Base-by-base conservation (phyloP, 2,113 vertebrate species). In the Coturnix japonica region DNA sequence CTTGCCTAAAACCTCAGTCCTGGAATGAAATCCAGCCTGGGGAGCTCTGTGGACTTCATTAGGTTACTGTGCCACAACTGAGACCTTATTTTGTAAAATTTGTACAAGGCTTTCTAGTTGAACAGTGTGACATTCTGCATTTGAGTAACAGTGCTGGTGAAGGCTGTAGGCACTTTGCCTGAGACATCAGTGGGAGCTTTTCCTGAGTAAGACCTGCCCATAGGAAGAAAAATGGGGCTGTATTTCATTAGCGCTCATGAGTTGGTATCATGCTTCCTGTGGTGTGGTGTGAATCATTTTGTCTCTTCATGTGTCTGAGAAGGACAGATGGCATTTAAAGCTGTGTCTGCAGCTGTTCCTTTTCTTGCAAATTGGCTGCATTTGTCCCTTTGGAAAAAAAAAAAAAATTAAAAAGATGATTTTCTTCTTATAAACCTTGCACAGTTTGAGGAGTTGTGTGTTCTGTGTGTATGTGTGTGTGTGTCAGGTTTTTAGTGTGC, bases 261-360 rank as follows among this genome's bases (percentile, higher is more conserved):
- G 35, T 14, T 66, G 54, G 66, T 91, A 26, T 84, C 37, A 0
- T 76, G 33, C 94, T 95, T 95, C 91, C 82, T 94, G 30, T 92
- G 90, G 71, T 23, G 80, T 90, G 80, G 44, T 85, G 89, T 37
- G 75, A 93, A 92, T 90, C 37, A 23, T 49, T 67, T 91, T 22
- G 70, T 91, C 83, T 96, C 71, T 78, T 81, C 28, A 28, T 64
- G 49, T 83, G 86, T 60, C 70, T 60, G 69, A 81, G 59, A 77
- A 74, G 57, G 79, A 76, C 92, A 97, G 94, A 92, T 96, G 91
- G 85, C 87, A 90, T 95, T 87, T 90, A 82, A 87, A 88, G 41
- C 82, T 85, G 87, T 88, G 90, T 90, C 87, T 93, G 69, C 71
- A 88, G 87, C 65, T 88, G 87, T 82, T 66, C 73, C 71, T 79